A percentile compares a stretch with the other conserved stretches of the same genome.
Conservation (phyloP, 2,113 vertebrate genomes). For the Arizona elegans region DNA sequence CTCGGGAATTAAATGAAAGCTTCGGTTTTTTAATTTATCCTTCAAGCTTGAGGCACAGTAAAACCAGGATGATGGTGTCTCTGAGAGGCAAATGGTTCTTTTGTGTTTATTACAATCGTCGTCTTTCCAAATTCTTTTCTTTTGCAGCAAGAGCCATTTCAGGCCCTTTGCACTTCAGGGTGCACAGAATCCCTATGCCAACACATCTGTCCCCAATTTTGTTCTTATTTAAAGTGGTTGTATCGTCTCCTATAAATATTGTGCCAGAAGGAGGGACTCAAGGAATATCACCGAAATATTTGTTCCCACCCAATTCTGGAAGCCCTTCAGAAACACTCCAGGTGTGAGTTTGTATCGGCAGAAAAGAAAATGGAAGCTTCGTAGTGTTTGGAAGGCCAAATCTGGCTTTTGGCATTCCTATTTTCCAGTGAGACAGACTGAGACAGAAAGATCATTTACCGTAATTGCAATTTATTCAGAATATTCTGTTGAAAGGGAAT, state of each 20-base stretch:
- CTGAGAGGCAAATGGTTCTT: conserved; percentile 9
- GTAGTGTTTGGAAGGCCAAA: no score
- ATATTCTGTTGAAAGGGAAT: background rate
- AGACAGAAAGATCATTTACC: background rate
- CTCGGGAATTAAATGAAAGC: background rate
- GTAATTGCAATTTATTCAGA: background rate
- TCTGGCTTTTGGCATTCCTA: background rate
- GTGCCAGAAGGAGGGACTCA: background rate
- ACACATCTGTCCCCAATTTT: background rate
- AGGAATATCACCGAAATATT: background rate
- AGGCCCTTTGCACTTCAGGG: no score
- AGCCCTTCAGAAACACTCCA: background rate
- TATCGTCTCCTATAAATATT: background rate
- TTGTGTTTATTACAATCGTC: background rate
- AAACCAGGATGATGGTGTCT: conserved; percentile 15
- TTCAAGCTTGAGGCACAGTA: background rate
- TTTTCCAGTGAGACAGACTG: background rate
- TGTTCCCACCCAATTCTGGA: background rate
- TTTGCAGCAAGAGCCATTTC: background rate
- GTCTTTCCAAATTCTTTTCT: background rate
- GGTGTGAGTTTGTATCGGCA: background rate
- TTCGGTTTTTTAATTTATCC: background rate
- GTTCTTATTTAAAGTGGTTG: background rate
- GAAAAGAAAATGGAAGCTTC: background rate
- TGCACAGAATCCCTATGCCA: background rate